phyloP scores from a whole-genome alignment of 2,888 invertebrate species.

The Chirona hameri region DNA sequence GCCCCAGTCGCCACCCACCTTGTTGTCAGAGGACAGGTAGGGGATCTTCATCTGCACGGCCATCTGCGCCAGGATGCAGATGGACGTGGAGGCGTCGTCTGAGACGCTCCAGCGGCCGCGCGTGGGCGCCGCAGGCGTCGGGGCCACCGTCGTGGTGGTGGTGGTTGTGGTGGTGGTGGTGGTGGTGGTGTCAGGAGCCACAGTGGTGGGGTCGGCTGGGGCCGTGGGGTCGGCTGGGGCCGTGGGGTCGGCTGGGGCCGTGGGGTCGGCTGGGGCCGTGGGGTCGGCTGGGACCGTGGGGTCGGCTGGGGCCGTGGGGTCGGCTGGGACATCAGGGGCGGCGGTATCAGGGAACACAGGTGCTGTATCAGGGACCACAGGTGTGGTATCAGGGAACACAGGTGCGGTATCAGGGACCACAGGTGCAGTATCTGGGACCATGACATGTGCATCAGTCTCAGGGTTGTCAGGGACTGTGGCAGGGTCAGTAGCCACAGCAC shows the following conservation, averaged over 20 bases:
- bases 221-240: neutral
- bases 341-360: too few relatives aligned
- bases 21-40: neutral
- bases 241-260: too few relatives aligned
- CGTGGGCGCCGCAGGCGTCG: constrained; percentile 25
- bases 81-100: neutral
- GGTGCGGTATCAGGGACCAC: too few relatives aligned
- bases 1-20: neutral
- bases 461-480: neutral
- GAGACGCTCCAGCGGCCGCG: constrained; percentile 35
- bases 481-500: neutral
- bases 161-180: neutral
- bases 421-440: too few relatives aligned
- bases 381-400: too few relatives aligned
- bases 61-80: neutral
- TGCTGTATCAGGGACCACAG: too few relatives aligned
- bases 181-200: neutral
- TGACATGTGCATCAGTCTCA: neutral
- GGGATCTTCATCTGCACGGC: constrained; percentile 8
- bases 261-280: neutral
- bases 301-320: neutral
- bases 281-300: neutral
- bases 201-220: neutral
- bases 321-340: too few relatives aligned
- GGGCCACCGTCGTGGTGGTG: neutral